A percentile compares a stretch with the other conserved stretches of the same genome.
Conservation (phyloP, 2,113 vertebrate genomes). For the Meleagris gallopavo region DNA sequence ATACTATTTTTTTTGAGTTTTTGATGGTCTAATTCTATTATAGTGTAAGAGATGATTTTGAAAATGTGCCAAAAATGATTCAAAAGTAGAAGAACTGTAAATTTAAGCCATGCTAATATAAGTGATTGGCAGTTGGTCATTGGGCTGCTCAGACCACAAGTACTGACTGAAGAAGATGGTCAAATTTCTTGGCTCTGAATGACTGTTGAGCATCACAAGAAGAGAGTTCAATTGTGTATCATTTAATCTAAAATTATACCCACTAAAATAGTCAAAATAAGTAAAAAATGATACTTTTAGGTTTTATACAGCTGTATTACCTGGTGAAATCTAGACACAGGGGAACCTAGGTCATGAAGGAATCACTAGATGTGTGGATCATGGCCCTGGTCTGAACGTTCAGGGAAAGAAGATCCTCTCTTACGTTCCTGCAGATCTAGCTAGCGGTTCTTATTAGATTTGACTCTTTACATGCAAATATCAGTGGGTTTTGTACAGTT, state of each 20-base stretch:
- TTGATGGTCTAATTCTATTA: not conserved
- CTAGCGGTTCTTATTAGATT: not conserved
- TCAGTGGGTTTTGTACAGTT: not conserved
- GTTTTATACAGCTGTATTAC: not conserved
- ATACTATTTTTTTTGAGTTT: not conserved
- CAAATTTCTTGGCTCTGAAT: not conserved
- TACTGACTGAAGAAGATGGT: not conserved
- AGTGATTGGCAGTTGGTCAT: not conserved
- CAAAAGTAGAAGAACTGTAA: accelerated
- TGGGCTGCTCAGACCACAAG: not conserved
- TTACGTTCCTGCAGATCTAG: not conserved
- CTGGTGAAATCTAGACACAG: not conserved
- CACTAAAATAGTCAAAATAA: not conserved
- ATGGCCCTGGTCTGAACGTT: not conserved
- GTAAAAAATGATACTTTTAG: not conserved
- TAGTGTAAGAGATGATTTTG: not conserved
- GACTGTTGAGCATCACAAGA: not conserved
- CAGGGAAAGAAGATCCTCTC: not conserved
- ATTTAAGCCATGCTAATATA: not conserved
- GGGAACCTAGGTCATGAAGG: accelerated
- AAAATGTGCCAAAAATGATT: not conserved
- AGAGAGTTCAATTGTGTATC: not conserved
- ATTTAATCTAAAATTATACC: not conserved
- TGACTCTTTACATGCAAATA: not conserved
- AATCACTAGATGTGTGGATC: not conserved